These are phyloP conservation scores for Melanogrammus aeglefinus DNA, from an alignment of 2,797 vertebrate species.

Conservation along the genomic window DNA sequence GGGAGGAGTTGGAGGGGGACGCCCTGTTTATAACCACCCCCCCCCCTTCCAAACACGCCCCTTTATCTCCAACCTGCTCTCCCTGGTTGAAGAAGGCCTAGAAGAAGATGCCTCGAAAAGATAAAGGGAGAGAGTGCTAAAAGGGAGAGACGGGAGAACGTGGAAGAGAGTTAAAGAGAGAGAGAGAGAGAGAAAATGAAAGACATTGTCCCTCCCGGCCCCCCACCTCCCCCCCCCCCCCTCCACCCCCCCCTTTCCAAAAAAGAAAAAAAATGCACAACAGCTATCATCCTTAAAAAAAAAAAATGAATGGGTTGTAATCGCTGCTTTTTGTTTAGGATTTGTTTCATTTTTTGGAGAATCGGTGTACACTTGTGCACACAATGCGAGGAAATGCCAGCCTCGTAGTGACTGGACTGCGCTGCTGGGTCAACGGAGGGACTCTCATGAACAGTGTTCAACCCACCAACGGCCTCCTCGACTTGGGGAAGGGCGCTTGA, in stretches of 20 bases:
- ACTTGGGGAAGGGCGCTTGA: constrained; percentile 7
- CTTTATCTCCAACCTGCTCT: neutral
- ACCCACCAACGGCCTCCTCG: constrained; percentile 31
- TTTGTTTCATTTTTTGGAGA: constrained; percentile 38
- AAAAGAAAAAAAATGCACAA: constrained; percentile 51
- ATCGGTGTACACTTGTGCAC: constrained; percentile 44
- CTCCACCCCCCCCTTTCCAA: neutral
- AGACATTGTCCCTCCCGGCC: constrained; percentile 8
- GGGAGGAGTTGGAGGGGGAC: neutral
- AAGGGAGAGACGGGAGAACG: constrained; percentile 6
- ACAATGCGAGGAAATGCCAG: constrained; percentile 67
- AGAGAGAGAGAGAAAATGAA: constrained; percentile 2
- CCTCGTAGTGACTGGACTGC: constrained; percentile 42
- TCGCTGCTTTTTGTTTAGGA: constrained; percentile 72
- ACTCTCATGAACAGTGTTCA: constrained; percentile 56
- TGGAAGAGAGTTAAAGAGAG: constrained; percentile 7
- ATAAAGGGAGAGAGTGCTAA: neutral
- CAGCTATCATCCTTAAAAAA: constrained; percentile 59
- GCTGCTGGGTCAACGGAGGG: constrained; percentile 55
- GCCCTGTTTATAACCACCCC: neutral
- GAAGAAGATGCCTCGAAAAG: constrained; percentile 16
- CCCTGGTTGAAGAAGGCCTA: constrained; percentile 2
- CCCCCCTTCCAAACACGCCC: too few species aligned
- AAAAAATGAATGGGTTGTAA: constrained; percentile 59
- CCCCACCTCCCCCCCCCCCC: too few species aligned